These are phyloP conservation scores for Leucoraja ocellata DNA, from an alignment of 2,797 vertebrate species.

Conservation along the genomic window DNA sequence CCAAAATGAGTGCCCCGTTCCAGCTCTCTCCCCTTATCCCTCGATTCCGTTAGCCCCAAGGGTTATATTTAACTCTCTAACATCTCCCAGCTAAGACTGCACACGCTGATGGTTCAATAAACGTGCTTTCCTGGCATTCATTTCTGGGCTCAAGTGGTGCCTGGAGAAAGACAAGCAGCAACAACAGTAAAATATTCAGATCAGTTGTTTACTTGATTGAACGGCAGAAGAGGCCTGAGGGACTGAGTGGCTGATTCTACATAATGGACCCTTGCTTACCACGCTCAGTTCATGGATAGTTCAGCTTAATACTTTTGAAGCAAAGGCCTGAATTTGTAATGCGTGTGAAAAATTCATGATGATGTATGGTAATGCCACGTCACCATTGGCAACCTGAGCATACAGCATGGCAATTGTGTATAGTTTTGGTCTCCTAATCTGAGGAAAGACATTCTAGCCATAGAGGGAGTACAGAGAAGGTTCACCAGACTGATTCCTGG, in stretches of 20 bases:
- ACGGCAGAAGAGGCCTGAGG: not conserved
- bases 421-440: no score
- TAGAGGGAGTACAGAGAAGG: no score
- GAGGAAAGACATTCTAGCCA: no score
- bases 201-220: not conserved
- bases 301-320: not conserved
- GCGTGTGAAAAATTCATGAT: constrained; percentile 14
- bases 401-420: no score
- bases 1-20: no score
- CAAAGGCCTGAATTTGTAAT: not conserved
- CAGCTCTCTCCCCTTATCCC: no score
- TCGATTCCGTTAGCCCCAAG: no score
- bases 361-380: not conserved
- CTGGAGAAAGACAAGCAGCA: not conserved
- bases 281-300: not conserved
- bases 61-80: no score
- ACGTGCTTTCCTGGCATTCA: not conserved
- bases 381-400: not conserved
- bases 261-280: not conserved
- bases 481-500: no score
- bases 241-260: not conserved
- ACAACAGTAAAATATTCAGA: not conserved
- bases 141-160: not conserved
- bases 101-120: not conserved
- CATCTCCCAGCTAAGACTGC: not conserved